Conservation (phyloP, 2,888 invertebrate species). For the Alloplasta piceator region DNA sequence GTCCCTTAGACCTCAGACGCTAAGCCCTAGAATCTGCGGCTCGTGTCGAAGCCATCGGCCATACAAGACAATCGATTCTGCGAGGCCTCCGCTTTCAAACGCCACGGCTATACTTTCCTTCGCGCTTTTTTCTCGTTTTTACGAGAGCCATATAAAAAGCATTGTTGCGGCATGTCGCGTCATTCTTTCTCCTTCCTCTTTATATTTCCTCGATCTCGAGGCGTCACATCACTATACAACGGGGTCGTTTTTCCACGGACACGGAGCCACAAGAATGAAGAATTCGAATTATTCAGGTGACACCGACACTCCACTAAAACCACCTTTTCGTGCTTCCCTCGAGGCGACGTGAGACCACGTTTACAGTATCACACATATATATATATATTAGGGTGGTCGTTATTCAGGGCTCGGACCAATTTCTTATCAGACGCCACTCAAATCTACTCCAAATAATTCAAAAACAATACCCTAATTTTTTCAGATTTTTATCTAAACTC, state of each 20-base stretch:
- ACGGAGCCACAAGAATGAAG: constrained; percentile 28
- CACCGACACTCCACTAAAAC: neutral
- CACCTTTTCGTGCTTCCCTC: neutral
- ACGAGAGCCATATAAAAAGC: constrained; percentile 78
- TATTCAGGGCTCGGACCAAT: no score
- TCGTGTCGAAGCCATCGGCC: constrained; percentile 36
- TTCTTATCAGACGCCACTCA: no score
- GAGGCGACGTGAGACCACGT: neutral
- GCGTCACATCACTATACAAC: neutral
- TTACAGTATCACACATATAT: neutral
- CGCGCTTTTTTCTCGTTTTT: constrained; percentile 75
- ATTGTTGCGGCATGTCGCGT: constrained; percentile 72
- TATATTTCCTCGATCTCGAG: constrained; percentile 12
- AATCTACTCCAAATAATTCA: no score
- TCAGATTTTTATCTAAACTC: no score
- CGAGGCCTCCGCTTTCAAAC: neutral
- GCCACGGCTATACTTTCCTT: constrained; percentile 35
- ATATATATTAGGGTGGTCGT: no score
- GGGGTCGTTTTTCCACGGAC: constrained; percentile 33
- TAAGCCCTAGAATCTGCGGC: constrained; percentile 28
- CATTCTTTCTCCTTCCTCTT: constrained; percentile 3
- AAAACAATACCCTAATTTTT: no score
- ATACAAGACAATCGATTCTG: neutral
- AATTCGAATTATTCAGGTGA: constrained; percentile 59
- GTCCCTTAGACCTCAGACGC: neutral